Base-by-base conservation (phyloP, 1,140 invertebrate species). In the Bicyclus anynana region DNA sequence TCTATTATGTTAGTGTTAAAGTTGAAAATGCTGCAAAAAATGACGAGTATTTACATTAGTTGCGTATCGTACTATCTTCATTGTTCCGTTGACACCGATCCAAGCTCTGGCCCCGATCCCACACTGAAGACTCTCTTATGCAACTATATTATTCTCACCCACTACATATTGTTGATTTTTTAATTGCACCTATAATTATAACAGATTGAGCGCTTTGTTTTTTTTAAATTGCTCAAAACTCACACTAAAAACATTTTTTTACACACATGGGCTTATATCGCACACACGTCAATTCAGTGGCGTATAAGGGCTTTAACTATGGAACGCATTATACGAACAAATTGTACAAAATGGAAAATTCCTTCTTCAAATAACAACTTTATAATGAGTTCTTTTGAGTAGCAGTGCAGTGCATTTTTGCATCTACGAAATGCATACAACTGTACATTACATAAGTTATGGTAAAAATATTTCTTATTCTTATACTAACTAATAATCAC, bases 21-120 rank as follows among this genome's bases (percentile, higher is more conserved):
- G 27, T 18, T 21, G n/a, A 52, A 17, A 52, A 59, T 59, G 13
- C 38, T 42, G n/a, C 29, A 26, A 1, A 46, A 35, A 38, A 21
- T 47, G 23, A 14, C 20, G 2, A 18, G 26, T 51, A 9, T 29
- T 23, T 60, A 46, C 27, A 27, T 10, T 35, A n/a, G 37, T 64
- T 62, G 47, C 35, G 37, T 53, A 35, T 46, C 40, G 42, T 60
- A 67, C 56, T n/a, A 51, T 51, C 48, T 49, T 49, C 51, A 67
- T 53, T 65, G 74, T 69, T 70, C 74, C 59, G 69, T 53, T 79
- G 65, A 74, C 76, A 72, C 72, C 59, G 69, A 67, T 79, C 69
- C 62, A 61, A 63, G 56, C 62, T 59, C 61, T 70, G 69, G 48
- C 76, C 69, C 58, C 67, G 59, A 79, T 79, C 76, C 74, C 76